These are phyloP conservation scores for Hirudinaria manillensis DNA, from an alignment of 2,888 invertebrate genomes.

Conservation along the genomic window DNA sequence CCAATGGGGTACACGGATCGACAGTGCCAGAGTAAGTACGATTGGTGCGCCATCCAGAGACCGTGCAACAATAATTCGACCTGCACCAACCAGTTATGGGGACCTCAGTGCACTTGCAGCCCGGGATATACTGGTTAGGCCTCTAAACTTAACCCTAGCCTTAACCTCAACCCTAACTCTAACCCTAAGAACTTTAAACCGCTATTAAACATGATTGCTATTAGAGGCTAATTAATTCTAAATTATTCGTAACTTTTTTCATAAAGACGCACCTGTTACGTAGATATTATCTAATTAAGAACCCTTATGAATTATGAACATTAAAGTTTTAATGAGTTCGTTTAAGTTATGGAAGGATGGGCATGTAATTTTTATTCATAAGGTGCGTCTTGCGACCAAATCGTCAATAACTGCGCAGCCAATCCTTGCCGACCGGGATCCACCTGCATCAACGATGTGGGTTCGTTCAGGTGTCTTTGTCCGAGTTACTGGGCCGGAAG, in stretches of 20 bases:
- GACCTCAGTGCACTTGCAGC: constrained; percentile 8
- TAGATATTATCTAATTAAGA: no score
- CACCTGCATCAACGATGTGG: constrained; percentile 47
- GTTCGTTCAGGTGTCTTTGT: constrained; percentile 43
- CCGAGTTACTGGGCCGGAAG: constrained; percentile 40
- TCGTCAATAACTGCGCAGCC: constrained; percentile 40
- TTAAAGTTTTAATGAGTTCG: constrained; percentile 1
- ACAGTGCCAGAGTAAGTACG: constrained; percentile 40
- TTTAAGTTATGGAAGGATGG: neutral
- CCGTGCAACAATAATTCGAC: constrained; percentile 44
- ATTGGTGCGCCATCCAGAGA: constrained; percentile 40
- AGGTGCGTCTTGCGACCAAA: constrained; percentile 41
- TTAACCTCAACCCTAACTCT: no score
- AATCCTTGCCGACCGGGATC: constrained; percentile 46
- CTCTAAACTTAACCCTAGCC: no score
- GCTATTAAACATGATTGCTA: neutral
- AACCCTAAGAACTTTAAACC: no score
- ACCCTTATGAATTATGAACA: no score
- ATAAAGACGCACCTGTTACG: no score
- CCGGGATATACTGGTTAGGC: constrained; percentile 15
- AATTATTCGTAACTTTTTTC: neutral
- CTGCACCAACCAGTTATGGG: constrained; percentile 34
- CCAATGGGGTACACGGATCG: constrained; percentile 40
- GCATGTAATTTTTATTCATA: neutral
- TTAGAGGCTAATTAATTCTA: neutral